These are phyloP conservation scores for Tadarida brasiliensis DNA, from an alignment of 2,797 vertebrate genomes.

Conservation along the genomic window DNA sequence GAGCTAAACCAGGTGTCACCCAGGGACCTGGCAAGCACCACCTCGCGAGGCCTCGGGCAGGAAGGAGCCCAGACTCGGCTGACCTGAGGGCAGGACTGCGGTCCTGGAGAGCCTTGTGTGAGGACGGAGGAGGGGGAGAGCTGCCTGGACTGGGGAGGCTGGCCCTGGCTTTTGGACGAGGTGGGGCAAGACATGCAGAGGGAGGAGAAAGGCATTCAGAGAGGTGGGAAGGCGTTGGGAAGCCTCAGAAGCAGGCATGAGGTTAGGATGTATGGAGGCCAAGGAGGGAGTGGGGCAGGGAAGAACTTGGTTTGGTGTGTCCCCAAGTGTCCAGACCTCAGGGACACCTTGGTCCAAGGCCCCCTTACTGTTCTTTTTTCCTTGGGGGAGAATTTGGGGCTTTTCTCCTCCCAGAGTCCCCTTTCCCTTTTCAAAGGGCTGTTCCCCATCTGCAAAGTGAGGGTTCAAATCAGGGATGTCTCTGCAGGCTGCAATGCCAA, in stretches of 20 bases:
- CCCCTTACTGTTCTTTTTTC: neutral
- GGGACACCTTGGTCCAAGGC: neutral
- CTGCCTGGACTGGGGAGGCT: neutral
- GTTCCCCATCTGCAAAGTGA: neutral
- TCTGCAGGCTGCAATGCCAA: rapidly evolving
- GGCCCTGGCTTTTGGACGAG: neutral
- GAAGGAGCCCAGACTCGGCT: neutral
- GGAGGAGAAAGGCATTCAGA: neutral
- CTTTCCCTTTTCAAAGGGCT: neutral
- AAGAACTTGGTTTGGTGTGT: neutral
- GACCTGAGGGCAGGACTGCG: neutral
- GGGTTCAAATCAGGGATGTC: neutral
- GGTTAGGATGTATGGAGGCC: neutral
- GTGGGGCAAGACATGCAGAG: rapidly evolving
- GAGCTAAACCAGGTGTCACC: neutral
- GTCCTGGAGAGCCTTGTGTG: neutral
- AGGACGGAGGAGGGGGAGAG: neutral
- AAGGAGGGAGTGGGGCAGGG: neutral
- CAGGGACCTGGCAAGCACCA: neutral
- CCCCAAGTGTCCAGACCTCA: neutral
- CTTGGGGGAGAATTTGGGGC: neutral
- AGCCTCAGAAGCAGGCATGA: neutral
- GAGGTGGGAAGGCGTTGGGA: no score
- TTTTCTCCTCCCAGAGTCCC: neutral
- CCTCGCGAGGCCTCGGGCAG: neutral